Base-by-base conservation (phyloP, 2,797 vertebrate genomes). In the Gymnoscopelus braueri region DNA sequence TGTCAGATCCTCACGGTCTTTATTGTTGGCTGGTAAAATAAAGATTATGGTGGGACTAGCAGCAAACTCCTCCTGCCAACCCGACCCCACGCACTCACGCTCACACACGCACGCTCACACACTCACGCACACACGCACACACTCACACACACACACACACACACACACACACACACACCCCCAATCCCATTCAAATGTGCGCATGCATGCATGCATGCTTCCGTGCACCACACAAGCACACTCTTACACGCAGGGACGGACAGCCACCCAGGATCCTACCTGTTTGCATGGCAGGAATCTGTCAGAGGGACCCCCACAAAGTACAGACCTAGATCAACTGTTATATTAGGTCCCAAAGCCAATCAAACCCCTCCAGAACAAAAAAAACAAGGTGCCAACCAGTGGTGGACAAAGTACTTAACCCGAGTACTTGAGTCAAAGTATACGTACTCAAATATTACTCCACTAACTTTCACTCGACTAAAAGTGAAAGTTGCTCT, bases 211-310 rank as follows among this genome's bases (percentile, higher is more conserved):
- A 50, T 47, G 51, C 24, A 63, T 49, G 44, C 47, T 50, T 49
- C 29, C 39, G 39, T 44, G 39, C 8, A 8, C 39, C 32, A 60
- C 58, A 44, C 29, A 15, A 26, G 19, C 29, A 60, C 47, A 68
- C 19, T 32, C 74, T 65, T 69, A 49, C 74, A 72, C 63, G 39
- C 77, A 79, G 32, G 62, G 52, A 74, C 49, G 62, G 52, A 74
- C 49, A 68, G 64, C 64, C 65, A 67, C 64, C 59, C 53, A 71
- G n/a, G 70, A 58, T 85, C 84, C 79, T 81, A 86, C 87, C 87
- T 87, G 78, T 67, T 81, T 63, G 49, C 73, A 77, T 52, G 69
- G 75, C 56, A 80, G 67, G 73, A 51, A 26, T 3, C 44, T 75
- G 39, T 64, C 58, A 69, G 71, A 44, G 19, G 63, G 51, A 77